These are phyloP conservation scores for Delia radicum DNA, from an alignment of 1,140 invertebrate species.

Conservation along the genomic window DNA sequence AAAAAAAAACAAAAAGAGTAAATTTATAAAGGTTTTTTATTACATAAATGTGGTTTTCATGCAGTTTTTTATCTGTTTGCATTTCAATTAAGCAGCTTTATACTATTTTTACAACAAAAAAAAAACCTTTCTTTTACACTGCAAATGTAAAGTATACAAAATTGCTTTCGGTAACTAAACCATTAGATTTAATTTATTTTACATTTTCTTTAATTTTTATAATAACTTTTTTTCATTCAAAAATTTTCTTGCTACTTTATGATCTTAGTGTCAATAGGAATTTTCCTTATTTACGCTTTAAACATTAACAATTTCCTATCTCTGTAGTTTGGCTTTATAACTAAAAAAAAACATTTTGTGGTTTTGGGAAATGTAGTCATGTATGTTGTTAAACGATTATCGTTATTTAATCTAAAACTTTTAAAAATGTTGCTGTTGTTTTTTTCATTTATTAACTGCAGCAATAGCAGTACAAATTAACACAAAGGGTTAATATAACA, in stretches of 20 bases:
- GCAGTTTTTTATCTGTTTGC: background rate
- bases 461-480: background rate
- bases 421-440: constrained; percentile 4
- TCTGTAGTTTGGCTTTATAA: background rate
- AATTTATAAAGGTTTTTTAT: background rate
- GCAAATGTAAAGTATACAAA: no score
- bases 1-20: background rate
- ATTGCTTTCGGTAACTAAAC: no score
- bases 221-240: no score
- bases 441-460: background rate
- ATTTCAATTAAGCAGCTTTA: constrained; percentile 24
- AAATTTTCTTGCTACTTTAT: no score
- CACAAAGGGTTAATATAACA: constrained; percentile 10
- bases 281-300: background rate
- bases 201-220: no score
- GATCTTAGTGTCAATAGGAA: no score
- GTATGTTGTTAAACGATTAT: constrained; percentile 23
- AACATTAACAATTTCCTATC: background rate
- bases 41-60: constrained; percentile 15
- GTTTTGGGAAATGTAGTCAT: constrained; percentile 5
- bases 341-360: background rate
- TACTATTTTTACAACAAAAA: no score
- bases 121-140: no score
- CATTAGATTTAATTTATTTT: no score
- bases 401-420: constrained; percentile 19